Evolutionary conservation across 2,888 invertebrate species (phyloP).

Genomic region (Ligdia adustata): DNA sequence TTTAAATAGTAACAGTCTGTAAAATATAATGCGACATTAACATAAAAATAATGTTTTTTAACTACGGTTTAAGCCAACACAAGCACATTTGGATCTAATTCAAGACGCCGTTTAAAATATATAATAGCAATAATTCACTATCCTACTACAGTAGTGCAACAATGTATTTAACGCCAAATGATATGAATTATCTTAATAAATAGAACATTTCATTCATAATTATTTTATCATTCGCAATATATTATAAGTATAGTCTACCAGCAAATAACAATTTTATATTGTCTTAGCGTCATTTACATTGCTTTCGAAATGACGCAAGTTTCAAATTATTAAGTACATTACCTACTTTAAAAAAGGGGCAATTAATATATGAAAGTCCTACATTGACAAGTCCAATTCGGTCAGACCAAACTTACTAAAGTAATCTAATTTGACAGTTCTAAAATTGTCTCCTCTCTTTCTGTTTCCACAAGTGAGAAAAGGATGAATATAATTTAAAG

Average conservation of each 20-base stretch:
- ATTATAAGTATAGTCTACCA: background rate
- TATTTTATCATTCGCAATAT: background rate
- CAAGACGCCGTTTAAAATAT: too few species aligned
- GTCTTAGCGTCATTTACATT: background rate
- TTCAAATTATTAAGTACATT: too few species aligned
- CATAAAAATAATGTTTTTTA: too few species aligned
- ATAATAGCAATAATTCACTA: too few species aligned
- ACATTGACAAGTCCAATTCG: too few species aligned
- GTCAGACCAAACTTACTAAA: too few species aligned
- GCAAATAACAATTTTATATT: slow-evolving; percentile 2
- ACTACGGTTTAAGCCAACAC: slow-evolving; percentile 39
- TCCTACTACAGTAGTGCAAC: background rate
- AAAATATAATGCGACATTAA: slow-evolving; percentile 14
- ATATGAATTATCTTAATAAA: slow-evolving; percentile 5
- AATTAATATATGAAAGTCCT: too few species aligned
- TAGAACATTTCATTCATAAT: background rate
- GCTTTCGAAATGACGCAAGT: background rate
- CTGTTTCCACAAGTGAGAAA: too few species aligned
- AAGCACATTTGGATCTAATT: slow-evolving; percentile 64
- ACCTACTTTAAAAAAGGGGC: too few species aligned
- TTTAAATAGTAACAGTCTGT: slow-evolving; percentile 9
- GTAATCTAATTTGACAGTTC: too few species aligned
- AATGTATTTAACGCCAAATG: slow-evolving; percentile 3
- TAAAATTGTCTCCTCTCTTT: too few species aligned
- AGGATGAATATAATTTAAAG: too few species aligned